Evolutionary conservation across 2,113 vertebrate genomes (phyloP).

Genomic region (Cyanoderma ruficeps): DNA sequence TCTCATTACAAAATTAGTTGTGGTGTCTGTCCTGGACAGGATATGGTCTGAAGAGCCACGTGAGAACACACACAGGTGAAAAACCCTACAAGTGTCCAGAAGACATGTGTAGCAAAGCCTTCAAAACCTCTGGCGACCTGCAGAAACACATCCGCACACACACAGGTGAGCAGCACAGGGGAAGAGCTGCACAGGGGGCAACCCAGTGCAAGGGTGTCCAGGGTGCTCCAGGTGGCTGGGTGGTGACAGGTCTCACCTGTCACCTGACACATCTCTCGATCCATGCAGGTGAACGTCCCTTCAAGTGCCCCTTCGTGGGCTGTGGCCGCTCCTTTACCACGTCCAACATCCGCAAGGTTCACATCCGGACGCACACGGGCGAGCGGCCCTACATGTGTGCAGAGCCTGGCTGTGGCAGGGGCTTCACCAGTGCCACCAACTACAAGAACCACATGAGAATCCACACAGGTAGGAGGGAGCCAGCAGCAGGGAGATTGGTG

Average conservation of each 20-base stretch:
- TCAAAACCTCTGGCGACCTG: constrained; percentile 85
- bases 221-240: accelerated
- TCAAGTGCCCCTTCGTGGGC: constrained; percentile 82
- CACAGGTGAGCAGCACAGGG: constrained; percentile 71
- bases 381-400: constrained; percentile 83
- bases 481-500: neutral
- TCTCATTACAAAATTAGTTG: neutral
- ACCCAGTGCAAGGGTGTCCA: neutral
- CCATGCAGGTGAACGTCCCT: constrained; percentile 79
- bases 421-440: constrained; percentile 86
- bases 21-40: constrained; percentile 45
- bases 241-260: neutral
- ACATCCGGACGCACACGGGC: constrained; percentile 83
- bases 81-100: constrained; percentile 85
- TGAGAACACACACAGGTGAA: constrained; percentile 83
- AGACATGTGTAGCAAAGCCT: constrained; percentile 84
- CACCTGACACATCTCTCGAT: neutral
- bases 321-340: constrained; percentile 86
- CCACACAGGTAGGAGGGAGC: constrained; percentile 78
- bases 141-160: constrained; percentile 86
- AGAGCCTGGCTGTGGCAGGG: constrained; percentile 78
- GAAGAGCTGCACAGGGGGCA: neutral
- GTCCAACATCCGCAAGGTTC: constrained; percentile 84
- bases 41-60: constrained; percentile 81
- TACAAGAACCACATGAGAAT: constrained; percentile 89